Evolutionary conservation across 1,140 invertebrate genomes (phyloP).

Genomic region (Drosophila sucinea): DNA sequence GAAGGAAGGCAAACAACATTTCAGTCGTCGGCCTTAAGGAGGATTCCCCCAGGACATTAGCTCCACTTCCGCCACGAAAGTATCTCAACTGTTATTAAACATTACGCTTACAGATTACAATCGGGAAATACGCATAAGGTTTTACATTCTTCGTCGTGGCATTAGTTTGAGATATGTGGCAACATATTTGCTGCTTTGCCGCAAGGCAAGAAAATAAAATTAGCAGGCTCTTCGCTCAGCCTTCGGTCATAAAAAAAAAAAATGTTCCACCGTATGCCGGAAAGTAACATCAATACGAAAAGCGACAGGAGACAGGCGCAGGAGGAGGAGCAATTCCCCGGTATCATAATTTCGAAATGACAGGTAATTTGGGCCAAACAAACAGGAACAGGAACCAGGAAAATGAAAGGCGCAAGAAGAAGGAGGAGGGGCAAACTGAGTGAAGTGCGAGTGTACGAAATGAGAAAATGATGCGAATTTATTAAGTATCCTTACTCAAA

Average conservation of each 20-base stretch:
- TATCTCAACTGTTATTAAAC: slow-evolving; percentile 37
- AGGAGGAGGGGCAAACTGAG: slow-evolving; percentile 32
- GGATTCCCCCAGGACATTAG: slow-evolving; percentile 27
- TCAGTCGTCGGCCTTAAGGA: slow-evolving; percentile 35
- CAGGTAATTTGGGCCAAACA: slow-evolving; percentile 72
- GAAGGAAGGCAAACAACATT: slow-evolving; percentile 32
- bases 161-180: slow-evolving; percentile 72
- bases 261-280: slow-evolving; percentile 34
- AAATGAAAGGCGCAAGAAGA: slow-evolving; percentile 20
- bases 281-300: slow-evolving; percentile 37
- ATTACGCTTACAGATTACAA: slow-evolving; percentile 69
- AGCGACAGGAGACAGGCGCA: slow-evolving; percentile 16
- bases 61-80: slow-evolving; percentile 16
- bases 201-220: slow-evolving; percentile 65
- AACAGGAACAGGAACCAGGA: slow-evolving; percentile 53
- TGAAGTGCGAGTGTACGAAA: slow-evolving; percentile 71
- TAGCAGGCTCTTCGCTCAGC: slow-evolving; percentile 41
- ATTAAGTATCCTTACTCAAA: slow-evolving; percentile 80
- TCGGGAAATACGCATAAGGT: slow-evolving; percentile 75
- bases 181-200: slow-evolving; percentile 24
- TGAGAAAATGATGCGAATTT: slow-evolving; percentile 80
- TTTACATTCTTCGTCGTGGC: slow-evolving; percentile 63
- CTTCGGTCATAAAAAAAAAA: slow-evolving; percentile 41
- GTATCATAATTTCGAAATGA: slow-evolving; percentile 81
- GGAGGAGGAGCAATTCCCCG: slow-evolving; percentile 41